Conservation (phyloP, 2,888 invertebrate species). For the Nudaria mundana region DNA sequence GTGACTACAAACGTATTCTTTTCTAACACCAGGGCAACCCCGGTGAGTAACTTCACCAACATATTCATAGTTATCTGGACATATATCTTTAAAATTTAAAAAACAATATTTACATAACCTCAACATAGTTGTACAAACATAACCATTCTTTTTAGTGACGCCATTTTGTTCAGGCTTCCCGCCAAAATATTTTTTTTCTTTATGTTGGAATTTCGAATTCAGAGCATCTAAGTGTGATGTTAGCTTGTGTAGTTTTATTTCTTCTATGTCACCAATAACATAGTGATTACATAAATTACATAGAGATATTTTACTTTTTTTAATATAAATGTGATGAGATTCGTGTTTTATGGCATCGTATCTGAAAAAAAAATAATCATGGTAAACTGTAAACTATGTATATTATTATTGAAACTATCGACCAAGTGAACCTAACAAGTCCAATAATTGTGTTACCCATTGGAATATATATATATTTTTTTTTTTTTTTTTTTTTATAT, state of each 20-base stretch:
- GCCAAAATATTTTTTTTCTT: background rate
- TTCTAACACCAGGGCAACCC: too few species aligned
- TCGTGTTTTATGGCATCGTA: slow-evolving; percentile 42
- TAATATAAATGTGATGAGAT: slow-evolving; percentile 31
- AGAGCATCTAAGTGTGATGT: slow-evolving; percentile 4
- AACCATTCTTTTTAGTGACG: background rate
- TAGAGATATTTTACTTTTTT: slow-evolving; percentile 17
- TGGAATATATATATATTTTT: too few species aligned
- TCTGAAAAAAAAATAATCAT: slow-evolving; percentile 36
- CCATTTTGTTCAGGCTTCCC: slow-evolving; percentile 1
- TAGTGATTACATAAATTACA: slow-evolving; percentile 43
- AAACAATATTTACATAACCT: slow-evolving; percentile 37
- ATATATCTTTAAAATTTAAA: background rate
- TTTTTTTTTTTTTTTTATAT: too few species aligned
- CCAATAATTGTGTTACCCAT: too few species aligned
- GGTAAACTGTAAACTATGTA: background rate
- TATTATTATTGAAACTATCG: too few species aligned
- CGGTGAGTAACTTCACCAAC: slow-evolving; percentile 19
- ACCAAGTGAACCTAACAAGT: too few species aligned
- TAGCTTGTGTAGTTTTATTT: slow-evolving; percentile 14
- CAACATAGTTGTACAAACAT: slow-evolving; percentile 14
- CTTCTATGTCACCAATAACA: slow-evolving; percentile 21
- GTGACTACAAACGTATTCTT: too few species aligned
- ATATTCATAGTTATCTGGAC: slow-evolving; percentile 22
- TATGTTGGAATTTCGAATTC: background rate